These are phyloP conservation scores for Rafetus swinhoei DNA, from an alignment of 2,113 vertebrate genomes.

Conservation along the genomic window DNA sequence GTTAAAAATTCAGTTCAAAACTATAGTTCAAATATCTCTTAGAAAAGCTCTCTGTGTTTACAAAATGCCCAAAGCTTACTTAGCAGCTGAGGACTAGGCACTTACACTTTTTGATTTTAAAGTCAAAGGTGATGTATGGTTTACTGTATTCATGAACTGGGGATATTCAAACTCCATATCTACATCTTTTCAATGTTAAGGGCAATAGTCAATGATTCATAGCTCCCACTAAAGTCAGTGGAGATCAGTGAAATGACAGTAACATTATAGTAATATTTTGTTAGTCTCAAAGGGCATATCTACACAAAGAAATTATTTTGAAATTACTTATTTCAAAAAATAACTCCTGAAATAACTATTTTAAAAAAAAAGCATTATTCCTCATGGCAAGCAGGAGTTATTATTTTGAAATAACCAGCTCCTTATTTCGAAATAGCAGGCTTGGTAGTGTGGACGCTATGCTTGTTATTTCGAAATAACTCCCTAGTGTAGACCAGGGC, in stretches of 20 bases:
- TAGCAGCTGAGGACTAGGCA: too few relatives aligned
- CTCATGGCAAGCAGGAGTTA: too few relatives aligned
- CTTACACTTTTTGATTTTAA: not conserved
- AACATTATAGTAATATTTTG: not conserved
- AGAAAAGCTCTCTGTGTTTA: not conserved
- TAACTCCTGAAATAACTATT: too few relatives aligned
- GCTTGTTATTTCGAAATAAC: too few relatives aligned
- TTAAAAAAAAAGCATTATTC: too few relatives aligned
- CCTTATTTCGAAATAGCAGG: too few relatives aligned
- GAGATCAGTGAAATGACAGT: not conserved
- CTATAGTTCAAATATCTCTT: not conserved
- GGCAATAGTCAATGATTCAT: not conserved
- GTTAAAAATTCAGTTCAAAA: not conserved
- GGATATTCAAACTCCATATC: not conserved
- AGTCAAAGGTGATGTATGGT: not conserved
- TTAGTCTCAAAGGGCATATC: too few relatives aligned
- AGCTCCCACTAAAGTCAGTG: not conserved
- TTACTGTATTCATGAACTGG: not conserved
- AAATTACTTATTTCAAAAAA: too few relatives aligned
- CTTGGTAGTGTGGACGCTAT: too few relatives aligned
- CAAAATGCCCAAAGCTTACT: not conserved
- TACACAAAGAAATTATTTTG: too few relatives aligned
- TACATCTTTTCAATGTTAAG: constrained; percentile 1
- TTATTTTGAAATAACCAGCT: too few relatives aligned
- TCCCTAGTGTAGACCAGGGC: too few relatives aligned